Conservation (phyloP, 2,113 vertebrate genomes). For the Fulmarus glacialis region DNA sequence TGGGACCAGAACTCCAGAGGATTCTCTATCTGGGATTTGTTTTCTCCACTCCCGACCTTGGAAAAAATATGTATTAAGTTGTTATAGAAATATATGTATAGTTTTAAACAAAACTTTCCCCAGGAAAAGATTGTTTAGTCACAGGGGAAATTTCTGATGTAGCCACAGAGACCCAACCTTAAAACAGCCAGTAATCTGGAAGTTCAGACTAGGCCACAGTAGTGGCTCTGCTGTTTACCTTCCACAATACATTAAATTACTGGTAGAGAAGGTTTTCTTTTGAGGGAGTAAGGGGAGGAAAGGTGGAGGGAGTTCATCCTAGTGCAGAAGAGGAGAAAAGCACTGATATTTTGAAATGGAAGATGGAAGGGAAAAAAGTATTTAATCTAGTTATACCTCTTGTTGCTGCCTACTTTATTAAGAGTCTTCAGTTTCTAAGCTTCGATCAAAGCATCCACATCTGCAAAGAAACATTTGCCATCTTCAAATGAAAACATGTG, state of each 20-base stretch:
- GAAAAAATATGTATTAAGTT: not conserved
- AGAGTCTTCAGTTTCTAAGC: not conserved
- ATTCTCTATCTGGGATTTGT: not conserved
- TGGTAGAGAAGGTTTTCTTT: not conserved
- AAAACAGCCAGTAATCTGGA: not conserved
- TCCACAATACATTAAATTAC: not conserved
- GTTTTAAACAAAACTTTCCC: not conserved
- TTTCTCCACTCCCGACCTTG: not conserved
- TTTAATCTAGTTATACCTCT: not conserved
- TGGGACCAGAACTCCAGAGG: not conserved
- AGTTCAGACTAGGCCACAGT: not conserved
- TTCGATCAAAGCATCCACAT: not conserved
- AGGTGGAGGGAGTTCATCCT: not conserved
- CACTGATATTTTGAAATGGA: not conserved
- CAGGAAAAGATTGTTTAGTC: not conserved
- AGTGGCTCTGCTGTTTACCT: not conserved
- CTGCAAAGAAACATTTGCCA: not conserved
- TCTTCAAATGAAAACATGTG: not conserved
- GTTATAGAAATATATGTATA: not conserved
- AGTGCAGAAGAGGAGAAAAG: not conserved
- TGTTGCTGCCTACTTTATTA: not conserved
- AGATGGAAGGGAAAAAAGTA: not conserved
- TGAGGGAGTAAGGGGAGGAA: not conserved
- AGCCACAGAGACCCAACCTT: not conserved
- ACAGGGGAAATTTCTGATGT: not conserved